phyloP scores from a whole-genome alignment of 2,797 vertebrate genomes.

The Poeciliopsis infans region DNA sequence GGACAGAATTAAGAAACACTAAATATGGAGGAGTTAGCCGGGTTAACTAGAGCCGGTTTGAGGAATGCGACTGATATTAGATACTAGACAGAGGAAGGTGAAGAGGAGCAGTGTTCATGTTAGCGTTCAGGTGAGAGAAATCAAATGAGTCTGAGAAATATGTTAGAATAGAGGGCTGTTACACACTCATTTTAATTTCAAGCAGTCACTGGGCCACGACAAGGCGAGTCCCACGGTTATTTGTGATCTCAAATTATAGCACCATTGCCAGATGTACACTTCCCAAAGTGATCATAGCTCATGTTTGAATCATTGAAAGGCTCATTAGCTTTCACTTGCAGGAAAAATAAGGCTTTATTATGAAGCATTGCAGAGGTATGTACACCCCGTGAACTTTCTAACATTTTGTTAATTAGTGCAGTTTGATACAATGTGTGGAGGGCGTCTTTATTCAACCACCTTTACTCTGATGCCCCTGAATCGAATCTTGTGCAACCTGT shows the following conservation, averaged over 20 bases:
- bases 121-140: background rate
- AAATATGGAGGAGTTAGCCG: conserved; percentile 7
- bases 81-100: conserved; percentile 12
- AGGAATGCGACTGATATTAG: conserved; percentile 31
- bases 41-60: conserved; percentile 39
- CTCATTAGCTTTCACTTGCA: conserved; percentile 36
- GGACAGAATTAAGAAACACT: conserved; percentile 2
- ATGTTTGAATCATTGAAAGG: conserved; percentile 22
- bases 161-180: conserved; percentile 31
- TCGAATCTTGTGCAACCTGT: background rate
- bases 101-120: background rate
- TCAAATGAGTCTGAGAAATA: conserved; percentile 28
- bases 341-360: conserved; percentile 32
- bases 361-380: conserved; percentile 1
- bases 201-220: conserved; percentile 35
- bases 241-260: conserved; percentile 44
- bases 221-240: conserved; percentile 25
- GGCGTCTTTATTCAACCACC: background rate
- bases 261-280: conserved; percentile 26
- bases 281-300: conserved; percentile 20
- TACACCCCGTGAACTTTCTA: background rate
- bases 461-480: background rate
- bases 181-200: conserved; percentile 39
- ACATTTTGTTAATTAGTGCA: background rate
- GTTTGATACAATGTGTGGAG: background rate